phyloP scores from a whole-genome alignment of 2,113 vertebrate genomes.

The Lathamus discolor region DNA sequence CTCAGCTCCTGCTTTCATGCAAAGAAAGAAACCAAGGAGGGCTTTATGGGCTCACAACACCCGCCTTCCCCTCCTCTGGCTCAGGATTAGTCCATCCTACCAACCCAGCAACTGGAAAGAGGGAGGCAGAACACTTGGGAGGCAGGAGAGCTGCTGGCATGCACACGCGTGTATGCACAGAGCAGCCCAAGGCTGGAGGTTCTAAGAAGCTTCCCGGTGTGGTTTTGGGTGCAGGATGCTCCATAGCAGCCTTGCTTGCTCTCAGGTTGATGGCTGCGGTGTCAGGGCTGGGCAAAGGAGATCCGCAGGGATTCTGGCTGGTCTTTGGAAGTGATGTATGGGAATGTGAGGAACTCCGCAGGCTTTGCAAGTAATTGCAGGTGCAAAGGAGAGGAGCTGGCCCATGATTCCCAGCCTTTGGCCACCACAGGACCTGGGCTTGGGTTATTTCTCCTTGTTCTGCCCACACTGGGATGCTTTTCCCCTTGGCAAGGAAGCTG shows the following conservation, averaged over 20 bases:
- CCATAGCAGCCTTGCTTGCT: background rate
- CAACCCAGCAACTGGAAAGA: background rate
- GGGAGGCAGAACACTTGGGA: background rate
- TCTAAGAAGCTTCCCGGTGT: background rate
- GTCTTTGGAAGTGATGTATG: background rate
- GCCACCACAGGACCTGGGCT: background rate
- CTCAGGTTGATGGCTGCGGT: rapidly evolving
- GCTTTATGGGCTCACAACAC: background rate
- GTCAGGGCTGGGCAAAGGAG: background rate
- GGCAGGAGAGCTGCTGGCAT: background rate
- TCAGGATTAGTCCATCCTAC: background rate
- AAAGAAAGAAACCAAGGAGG: background rate
- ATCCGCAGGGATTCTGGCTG: rapidly evolving
- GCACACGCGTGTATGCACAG: rapidly evolving
- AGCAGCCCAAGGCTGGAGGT: background rate
- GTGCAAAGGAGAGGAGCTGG: background rate
- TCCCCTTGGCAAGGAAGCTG: background rate
- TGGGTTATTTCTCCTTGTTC: background rate
- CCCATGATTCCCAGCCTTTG: background rate
- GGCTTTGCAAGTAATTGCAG: background rate
- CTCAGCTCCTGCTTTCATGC: background rate
- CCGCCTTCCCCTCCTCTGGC: background rate
- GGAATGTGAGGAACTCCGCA: background rate
- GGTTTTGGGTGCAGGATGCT: background rate
- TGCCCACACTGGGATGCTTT: background rate